A percentile compares a stretch with the other conserved stretches of the same genome.
Conservation (phyloP, 2,113 vertebrate genomes). For the Menidia beryllina region DNA sequence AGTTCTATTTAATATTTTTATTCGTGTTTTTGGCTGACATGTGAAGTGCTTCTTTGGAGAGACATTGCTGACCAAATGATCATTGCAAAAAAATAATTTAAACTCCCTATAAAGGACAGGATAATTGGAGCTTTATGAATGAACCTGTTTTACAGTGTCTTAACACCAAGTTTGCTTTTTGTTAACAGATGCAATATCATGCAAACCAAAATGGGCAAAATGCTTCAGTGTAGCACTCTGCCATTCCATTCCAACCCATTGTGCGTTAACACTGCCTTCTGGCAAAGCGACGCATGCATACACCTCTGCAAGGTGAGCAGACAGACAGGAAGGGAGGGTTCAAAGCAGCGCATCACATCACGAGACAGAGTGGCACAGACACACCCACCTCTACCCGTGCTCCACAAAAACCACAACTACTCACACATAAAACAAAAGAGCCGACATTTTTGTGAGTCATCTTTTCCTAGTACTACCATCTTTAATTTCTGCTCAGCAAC, state of each 20-base stretch:
- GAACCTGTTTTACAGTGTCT: neutral
- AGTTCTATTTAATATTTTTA: neutral
- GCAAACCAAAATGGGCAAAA: neutral
- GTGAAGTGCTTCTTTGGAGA: neutral
- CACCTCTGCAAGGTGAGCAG: constrained; percentile 12
- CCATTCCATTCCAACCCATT: constrained; percentile 5
- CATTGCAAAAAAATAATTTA: neutral
- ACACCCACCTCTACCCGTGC: constrained; percentile 14
- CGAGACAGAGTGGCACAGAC: constrained; percentile 19
- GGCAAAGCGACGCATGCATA: neutral
- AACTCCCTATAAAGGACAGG: neutral
- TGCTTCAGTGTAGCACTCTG: neutral
- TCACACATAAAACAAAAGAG: constrained; percentile 36
- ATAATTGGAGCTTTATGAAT: neutral
- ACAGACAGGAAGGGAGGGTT: constrained; percentile 16
- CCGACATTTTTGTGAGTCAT: constrained; percentile 58
- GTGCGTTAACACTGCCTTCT: constrained; percentile 17
- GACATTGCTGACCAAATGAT: neutral
- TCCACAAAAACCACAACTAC: constrained; percentile 15
- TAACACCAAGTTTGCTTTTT: neutral
- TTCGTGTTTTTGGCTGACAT: neutral
- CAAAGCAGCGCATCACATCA: constrained; percentile 1
- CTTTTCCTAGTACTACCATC: constrained; percentile 53
- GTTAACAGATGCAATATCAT: no score
- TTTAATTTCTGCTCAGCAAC: constrained; percentile 63